phyloP scores from a whole-genome alignment of 2,888 invertebrate genomes.

The Uropetala carovei region DNA sequence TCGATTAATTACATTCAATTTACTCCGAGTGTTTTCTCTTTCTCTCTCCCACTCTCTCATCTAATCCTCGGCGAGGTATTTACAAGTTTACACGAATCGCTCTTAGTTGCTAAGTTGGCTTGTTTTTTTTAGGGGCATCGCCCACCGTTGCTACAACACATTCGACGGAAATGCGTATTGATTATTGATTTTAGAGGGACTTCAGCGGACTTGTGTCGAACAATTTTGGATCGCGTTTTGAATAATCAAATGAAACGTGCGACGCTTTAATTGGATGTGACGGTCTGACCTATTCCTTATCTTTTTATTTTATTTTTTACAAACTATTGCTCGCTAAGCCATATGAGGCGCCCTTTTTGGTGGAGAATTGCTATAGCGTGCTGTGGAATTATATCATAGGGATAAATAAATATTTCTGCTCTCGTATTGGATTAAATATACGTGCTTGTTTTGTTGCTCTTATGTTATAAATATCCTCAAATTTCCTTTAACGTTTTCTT shows the following conservation, averaged over 20 bases:
- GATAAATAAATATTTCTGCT: neutral
- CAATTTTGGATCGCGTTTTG: constrained; percentile 17
- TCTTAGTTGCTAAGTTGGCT: neutral
- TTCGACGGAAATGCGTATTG: constrained; percentile 18
- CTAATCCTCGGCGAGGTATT: too few relatives aligned
- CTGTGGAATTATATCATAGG: too few relatives aligned
- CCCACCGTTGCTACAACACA: neutral
- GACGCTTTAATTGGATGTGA: neutral
- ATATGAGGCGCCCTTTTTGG: neutral
- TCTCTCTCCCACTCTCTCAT: too few relatives aligned
- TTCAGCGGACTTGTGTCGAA: neutral
- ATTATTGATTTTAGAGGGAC: constrained; percentile 16
- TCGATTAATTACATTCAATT: too few relatives aligned
- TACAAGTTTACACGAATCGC: neutral
- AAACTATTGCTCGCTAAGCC: neutral
- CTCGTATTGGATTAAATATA: neutral
- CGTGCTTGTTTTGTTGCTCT: neutral
- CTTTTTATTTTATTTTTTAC: neutral
- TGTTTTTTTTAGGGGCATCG: neutral
- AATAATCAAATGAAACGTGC: constrained; percentile 14
- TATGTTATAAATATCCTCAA: neutral
- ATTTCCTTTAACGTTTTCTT: neutral
- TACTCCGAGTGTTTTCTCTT: too few relatives aligned
- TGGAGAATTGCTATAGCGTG: too few relatives aligned
- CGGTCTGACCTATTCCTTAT: neutral